A percentile compares a stretch with the other conserved stretches of the same genome.
Conservation (phyloP, 1,140 invertebrate species). For the Camponotus floridanus region DNA sequence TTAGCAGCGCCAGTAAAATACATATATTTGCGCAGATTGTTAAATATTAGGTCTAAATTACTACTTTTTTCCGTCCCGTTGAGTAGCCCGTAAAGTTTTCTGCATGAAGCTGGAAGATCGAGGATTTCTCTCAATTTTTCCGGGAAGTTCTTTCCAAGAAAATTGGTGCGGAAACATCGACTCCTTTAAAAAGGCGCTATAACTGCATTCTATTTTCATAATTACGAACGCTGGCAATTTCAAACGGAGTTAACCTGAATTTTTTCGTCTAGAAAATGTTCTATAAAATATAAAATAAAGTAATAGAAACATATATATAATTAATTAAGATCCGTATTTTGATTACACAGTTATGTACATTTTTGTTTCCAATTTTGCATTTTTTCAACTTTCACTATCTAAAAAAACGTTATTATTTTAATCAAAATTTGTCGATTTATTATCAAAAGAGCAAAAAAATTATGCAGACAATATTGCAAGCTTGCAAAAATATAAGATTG, state of each 20-base stretch:
- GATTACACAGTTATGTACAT: no score
- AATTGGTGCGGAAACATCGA: slow-evolving; percentile 64
- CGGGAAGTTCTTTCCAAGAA: slow-evolving; percentile 55
- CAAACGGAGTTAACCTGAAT: slow-evolving; percentile 27
- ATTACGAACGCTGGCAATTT: slow-evolving; percentile 46
- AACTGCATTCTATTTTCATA: slow-evolving; percentile 61
- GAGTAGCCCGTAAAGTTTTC: slow-evolving; percentile 54
- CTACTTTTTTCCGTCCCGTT: slow-evolving; percentile 58
- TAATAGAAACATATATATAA: not conserved
- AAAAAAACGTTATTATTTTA: not conserved
- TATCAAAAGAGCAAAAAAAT: not conserved
- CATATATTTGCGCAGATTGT: slow-evolving; percentile 58
- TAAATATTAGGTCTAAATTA: slow-evolving; percentile 65
- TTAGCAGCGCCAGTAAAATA: slow-evolving; percentile 55
- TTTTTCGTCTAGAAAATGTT: slow-evolving; percentile 31
- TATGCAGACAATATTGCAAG: not conserved
- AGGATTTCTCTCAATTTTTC: slow-evolving; percentile 62
- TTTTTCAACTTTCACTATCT: not conserved
- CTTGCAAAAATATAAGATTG: not conserved
- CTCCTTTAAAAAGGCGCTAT: slow-evolving; percentile 54
- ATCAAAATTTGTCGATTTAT: not conserved
- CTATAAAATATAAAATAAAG: slow-evolving; percentile 6
- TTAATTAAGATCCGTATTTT: not conserved
- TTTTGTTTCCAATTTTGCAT: no score
- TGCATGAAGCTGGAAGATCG: slow-evolving; percentile 48